Percentiles rank a stretch among this genome's conserved stretches.
phyloP scores from a whole-genome alignment of 2,888 invertebrate genomes.

The Esperia sulphurella region DNA sequence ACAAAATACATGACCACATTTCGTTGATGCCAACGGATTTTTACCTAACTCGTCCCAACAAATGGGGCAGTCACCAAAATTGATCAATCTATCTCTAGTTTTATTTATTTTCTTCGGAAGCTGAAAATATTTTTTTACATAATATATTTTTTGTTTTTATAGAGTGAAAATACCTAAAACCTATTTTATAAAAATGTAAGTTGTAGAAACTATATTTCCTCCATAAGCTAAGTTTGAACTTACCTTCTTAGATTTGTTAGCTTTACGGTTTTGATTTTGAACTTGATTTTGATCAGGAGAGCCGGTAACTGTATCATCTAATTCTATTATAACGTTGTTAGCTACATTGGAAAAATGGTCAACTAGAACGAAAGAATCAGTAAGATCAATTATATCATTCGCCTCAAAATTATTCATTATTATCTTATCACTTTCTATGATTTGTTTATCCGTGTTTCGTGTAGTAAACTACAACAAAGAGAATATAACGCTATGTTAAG shows the following conservation, averaged over 20 bases:
- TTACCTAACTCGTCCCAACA: slow-evolving; percentile 50
- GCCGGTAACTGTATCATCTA: slow-evolving; percentile 19
- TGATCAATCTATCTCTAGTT: slow-evolving; percentile 4
- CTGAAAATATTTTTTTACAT: too few relatives aligned
- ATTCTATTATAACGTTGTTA: slow-evolving; percentile 31
- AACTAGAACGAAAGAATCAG: slow-evolving; percentile 20
- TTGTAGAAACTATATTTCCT: too few relatives aligned
- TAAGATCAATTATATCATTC: neutral
- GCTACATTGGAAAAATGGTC: slow-evolving; percentile 21
- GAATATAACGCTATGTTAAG: too few relatives aligned
- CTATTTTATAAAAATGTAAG: too few relatives aligned
- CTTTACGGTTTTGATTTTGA: neutral
- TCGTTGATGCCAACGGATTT: slow-evolving; percentile 50
- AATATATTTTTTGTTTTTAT: too few relatives aligned
- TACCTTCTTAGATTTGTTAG: neutral
- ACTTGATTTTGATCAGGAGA: too few relatives aligned
- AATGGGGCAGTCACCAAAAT: slow-evolving; percentile 49
- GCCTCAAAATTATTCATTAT: neutral
- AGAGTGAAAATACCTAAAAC: too few relatives aligned
- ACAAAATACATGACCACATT: slow-evolving; percentile 62
- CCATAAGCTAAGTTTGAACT: neutral
- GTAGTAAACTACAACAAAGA: too few relatives aligned
- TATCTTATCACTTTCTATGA: too few relatives aligned
- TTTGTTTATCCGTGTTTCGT: too few relatives aligned
- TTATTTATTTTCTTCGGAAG: neutral